Percentiles rank a stretch among this genome's conserved stretches.
Conservation (phyloP, 2,113 vertebrate species). For the Phalacrocorax aristotelis region DNA sequence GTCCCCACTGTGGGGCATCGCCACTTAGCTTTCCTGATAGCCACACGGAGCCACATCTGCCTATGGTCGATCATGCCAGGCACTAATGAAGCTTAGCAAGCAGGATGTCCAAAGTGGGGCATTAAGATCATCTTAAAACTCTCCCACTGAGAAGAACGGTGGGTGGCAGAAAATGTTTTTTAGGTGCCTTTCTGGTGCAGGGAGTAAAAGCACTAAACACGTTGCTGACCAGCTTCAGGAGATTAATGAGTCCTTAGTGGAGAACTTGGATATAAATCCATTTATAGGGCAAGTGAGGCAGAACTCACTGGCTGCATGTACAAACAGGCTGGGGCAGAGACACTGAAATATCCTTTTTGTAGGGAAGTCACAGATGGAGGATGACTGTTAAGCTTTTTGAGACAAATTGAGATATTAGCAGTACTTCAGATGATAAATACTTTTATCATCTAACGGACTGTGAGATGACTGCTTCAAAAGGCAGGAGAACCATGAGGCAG, state of each 20-base stretch:
- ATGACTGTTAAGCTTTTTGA: not conserved
- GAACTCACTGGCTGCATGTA: not conserved
- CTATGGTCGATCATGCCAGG: fast-evolving
- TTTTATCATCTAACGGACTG: not conserved
- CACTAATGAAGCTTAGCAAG: not conserved
- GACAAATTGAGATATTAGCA: not conserved
- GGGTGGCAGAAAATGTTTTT: not conserved
- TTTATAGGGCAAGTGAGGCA: not conserved
- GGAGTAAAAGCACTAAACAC: not conserved
- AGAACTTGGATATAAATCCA: not conserved
- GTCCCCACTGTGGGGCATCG: not conserved
- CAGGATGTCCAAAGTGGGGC: not conserved
- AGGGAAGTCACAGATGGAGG: not conserved
- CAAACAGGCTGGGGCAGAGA: not conserved
- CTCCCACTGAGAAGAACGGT: not conserved
- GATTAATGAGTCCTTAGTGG: not conserved
- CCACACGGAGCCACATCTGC: not conserved
- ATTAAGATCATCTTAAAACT: not conserved
- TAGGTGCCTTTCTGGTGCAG: not conserved
- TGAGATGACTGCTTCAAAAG: not conserved
- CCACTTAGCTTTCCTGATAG: not conserved
- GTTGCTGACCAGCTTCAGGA: not conserved
- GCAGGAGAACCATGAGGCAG: not conserved
- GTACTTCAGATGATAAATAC: not conserved
- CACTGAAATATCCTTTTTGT: not conserved